Evolutionary conservation across 2,797 vertebrate genomes (phyloP).

Genomic region (Astyanax mexicanus): DNA sequence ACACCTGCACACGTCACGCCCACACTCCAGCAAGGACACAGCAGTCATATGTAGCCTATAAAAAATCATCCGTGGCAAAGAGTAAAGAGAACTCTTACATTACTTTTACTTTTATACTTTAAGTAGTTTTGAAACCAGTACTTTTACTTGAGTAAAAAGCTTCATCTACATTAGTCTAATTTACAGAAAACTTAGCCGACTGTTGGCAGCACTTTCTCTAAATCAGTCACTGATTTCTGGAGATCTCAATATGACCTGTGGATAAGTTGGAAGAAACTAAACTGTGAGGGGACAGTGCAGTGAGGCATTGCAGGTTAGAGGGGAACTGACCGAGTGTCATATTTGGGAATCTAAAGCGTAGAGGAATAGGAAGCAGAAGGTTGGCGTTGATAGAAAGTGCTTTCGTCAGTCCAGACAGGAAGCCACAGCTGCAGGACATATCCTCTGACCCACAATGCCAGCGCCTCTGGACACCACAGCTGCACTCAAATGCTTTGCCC

Average conservation of each 20-base stretch:
- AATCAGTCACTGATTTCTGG: neutral
- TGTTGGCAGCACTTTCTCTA: neutral
- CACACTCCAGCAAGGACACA: too few species aligned
- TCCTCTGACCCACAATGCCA: constrained; percentile 74
- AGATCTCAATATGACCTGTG: constrained; percentile 10
- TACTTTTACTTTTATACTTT: too few species aligned
- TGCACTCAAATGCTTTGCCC: constrained; percentile 64
- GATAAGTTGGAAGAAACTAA: neutral
- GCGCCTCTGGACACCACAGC: constrained; percentile 68
- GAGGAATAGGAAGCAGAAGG: constrained; percentile 66
- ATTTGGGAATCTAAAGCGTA: constrained; percentile 37
- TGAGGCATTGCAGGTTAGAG: constrained; percentile 24
- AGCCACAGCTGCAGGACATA: constrained; percentile 80
- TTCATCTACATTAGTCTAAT: neutral
- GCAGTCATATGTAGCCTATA: too few species aligned
- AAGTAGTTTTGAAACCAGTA: too few species aligned
- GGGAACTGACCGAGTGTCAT: constrained; percentile 40
- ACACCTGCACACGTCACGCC: too few species aligned
- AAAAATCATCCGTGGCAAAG: too few species aligned
- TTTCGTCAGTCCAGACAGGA: constrained; percentile 77
- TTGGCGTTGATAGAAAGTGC: constrained; percentile 70
- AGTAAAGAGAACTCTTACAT: too few species aligned
- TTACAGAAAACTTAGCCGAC: neutral
- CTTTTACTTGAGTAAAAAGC: too few species aligned
- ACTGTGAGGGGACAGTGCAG: neutral